These are phyloP conservation scores for Labrus mixtus DNA, from an alignment of 2,113 vertebrate genomes.

Conservation along the genomic window DNA sequence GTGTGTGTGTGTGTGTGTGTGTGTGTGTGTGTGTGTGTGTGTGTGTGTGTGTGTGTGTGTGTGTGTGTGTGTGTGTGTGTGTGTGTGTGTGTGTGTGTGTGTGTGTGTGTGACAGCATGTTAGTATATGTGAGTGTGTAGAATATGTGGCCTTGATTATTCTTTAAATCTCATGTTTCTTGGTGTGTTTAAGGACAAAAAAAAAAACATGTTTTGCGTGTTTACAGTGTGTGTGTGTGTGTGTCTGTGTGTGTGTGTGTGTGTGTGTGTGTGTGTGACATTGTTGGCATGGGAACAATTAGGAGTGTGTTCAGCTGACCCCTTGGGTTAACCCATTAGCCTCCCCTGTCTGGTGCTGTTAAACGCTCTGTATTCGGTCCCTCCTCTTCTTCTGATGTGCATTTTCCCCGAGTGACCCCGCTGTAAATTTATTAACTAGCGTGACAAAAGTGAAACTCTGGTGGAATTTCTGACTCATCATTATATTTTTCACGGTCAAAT, in stretches of 20 bases:
- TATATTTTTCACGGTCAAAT: constrained; percentile 2
- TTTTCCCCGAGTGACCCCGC: background rate
- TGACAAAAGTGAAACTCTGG: background rate
- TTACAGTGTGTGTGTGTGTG: background rate
- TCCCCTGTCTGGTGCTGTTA: background rate
- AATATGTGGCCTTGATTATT: background rate
- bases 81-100: constrained; percentile 12
- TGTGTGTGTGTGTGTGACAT: constrained; percentile 19
- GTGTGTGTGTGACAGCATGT: constrained; percentile 14
- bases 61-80: constrained; percentile 14
- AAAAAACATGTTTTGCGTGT: background rate
- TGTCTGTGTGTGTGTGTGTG: constrained; percentile 2
- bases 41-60: constrained; percentile 7
- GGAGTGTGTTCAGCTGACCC: constrained; percentile 38
- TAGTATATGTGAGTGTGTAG: constrained; percentile 1
- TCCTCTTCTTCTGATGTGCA: background rate
- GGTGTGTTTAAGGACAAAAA: background rate
- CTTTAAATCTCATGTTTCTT: background rate
- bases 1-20: constrained; percentile 18
- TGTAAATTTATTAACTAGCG: background rate
- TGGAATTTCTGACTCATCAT: background rate
- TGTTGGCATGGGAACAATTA: constrained; percentile 52
- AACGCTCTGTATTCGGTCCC: background rate
- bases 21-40: constrained; percentile 14
- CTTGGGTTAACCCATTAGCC: constrained; percentile 44